Evolutionary conservation across 92 coral and sea anemone species (phyloP).

Genomic region (Zoanthus sansibaricus): DNA sequence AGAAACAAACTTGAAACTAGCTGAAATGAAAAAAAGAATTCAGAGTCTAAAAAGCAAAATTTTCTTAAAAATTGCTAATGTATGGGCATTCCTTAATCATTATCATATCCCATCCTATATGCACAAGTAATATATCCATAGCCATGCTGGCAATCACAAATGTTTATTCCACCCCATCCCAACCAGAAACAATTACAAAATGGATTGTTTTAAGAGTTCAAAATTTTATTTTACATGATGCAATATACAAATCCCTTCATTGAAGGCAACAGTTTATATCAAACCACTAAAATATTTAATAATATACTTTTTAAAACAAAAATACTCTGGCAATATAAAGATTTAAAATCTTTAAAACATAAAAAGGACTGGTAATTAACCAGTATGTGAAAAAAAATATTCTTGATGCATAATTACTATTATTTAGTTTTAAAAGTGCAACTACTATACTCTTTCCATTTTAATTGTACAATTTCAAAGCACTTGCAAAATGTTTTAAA

Average conservation of each 20-base stretch:
- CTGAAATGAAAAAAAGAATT: too few relatives aligned
- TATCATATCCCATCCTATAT: too few relatives aligned
- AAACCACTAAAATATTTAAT: background rate
- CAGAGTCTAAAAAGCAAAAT: too few relatives aligned
- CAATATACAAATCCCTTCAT: conserved; percentile 36
- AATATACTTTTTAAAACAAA: conserved; percentile 25
- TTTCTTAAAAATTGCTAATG: too few relatives aligned
- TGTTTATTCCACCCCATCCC: background rate
- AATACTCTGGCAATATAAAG: background rate
- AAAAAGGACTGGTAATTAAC: background rate
- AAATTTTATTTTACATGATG: conserved; percentile 16
- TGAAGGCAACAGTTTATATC: conserved; percentile 21
- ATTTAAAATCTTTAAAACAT: background rate
- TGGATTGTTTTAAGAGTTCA: background rate
- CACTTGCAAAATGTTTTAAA: too few relatives aligned
- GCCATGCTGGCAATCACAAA: too few relatives aligned
- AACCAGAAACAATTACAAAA: background rate
- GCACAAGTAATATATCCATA: too few relatives aligned
- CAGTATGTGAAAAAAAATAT: background rate
- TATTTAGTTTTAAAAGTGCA: background rate
- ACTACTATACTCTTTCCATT: too few relatives aligned
- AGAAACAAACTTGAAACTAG: too few relatives aligned
- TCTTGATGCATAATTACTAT: background rate
- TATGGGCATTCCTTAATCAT: too few relatives aligned
- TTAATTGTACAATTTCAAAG: too few relatives aligned